Conservation (phyloP, 2,113 vertebrate genomes). For the Sardina pilchardus region DNA sequence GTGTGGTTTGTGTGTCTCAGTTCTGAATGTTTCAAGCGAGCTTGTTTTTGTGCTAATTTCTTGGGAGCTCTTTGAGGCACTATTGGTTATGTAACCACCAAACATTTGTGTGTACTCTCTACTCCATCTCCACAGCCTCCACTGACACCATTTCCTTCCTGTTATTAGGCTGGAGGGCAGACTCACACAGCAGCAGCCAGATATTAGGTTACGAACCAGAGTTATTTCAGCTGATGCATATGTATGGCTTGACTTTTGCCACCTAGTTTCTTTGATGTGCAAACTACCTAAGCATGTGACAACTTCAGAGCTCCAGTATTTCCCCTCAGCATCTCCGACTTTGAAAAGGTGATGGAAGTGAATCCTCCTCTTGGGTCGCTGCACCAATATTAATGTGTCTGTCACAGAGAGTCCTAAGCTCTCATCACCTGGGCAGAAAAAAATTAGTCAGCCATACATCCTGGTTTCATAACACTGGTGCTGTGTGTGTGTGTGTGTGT, state of each 20-base stretch:
- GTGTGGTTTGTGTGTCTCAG: too few relatives aligned
- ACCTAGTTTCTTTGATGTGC: slow-evolving; percentile 35
- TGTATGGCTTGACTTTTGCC: slow-evolving; percentile 11
- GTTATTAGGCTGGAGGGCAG: neutral
- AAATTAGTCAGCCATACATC: neutral
- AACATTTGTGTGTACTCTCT: neutral
- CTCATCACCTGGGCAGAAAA: neutral
- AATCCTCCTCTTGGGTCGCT: neutral
- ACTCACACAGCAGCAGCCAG: neutral
- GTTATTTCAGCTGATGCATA: slow-evolving; percentile 21
- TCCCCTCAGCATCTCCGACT: neutral
- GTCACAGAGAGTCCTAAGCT: neutral
- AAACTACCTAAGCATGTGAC: neutral
- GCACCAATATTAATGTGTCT: neutral
- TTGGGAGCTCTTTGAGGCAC: neutral
- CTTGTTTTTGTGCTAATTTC: neutral
- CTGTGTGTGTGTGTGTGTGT: neutral
- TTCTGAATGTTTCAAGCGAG: neutral
- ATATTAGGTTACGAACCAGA: slow-evolving; percentile 7
- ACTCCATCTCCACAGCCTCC: neutral
- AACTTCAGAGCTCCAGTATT: neutral
- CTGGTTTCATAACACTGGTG: neutral
- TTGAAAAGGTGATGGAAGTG: neutral
- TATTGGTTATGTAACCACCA: neutral
- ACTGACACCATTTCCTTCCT: neutral